Base-by-base conservation (phyloP, 2,888 invertebrate species). In the Mamestra brassicae region DNA sequence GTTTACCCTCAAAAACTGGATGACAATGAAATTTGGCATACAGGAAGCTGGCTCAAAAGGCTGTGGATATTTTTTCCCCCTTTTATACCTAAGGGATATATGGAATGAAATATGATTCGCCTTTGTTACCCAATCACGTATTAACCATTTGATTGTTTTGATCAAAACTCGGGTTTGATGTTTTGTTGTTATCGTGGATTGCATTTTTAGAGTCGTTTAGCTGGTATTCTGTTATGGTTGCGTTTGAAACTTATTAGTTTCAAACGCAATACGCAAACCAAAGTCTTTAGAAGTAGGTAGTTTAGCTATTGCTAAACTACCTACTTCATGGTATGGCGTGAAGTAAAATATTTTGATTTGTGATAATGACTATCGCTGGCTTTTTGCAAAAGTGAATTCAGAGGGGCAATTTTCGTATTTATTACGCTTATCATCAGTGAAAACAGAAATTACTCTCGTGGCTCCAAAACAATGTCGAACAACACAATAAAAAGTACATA, bases 111-210 rank as follows among this genome's bases (percentile, higher is more conserved):
- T 85, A 86, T 85, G 75, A 81, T 79, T 80, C 72, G 74, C 79
- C 74, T 87, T 83, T 81, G 84, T 81, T 85, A 70, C 8, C 63
- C 77, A 78, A 83, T 81, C 86, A 87, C 76, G 86, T 87, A 83
- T 85, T 79, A 85, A 72, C 58, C 70, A 80, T 86, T 80, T 74
- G 70, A 85, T 87, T 85, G 83, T 85, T 85, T 78, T 64, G 36
- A 61, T 62, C n/a, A 58, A 63, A 78, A 77, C 36, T 42, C 47
- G 17, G 34, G 17, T 64, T 63, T 26, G 11, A 50, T 76, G 62
- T 58, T 38, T 81, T 81, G 52, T 62, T 66, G 17, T 54, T 76
- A 38, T 62, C 45, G 26, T 78, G 69, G 15, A 68, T 71, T 64
- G 73, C 55, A 52, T 72, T 76, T 79, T 62, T 50, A 15, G 3